Percentiles rank a stretch among this genome's conserved stretches.
phyloP scores from a whole-genome alignment of 2,888 invertebrate genomes.

The Mayetiola destructor region DNA sequence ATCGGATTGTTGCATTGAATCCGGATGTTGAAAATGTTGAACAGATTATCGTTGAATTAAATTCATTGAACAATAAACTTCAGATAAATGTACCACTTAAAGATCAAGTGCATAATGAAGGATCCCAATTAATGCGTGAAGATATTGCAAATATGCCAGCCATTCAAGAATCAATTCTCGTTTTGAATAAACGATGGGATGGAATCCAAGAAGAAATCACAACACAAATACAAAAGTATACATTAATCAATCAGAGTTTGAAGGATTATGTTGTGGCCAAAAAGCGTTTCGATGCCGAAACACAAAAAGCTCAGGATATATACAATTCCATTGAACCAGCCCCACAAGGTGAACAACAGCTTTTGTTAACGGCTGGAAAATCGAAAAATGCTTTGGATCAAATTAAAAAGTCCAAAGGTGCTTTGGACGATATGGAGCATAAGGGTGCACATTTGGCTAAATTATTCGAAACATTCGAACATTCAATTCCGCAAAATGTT shows the following conservation, averaged over 20 bases:
- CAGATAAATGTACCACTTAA: slow-evolving; percentile 46
- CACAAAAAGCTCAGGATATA: slow-evolving; percentile 52
- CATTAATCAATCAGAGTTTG: slow-evolving; percentile 55
- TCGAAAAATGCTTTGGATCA: slow-evolving; percentile 61
- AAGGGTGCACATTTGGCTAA: slow-evolving; percentile 42
- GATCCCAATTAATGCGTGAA: slow-evolving; percentile 62
- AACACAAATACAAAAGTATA: slow-evolving; percentile 59
- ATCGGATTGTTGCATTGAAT: slow-evolving; percentile 26
- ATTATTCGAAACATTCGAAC: slow-evolving; percentile 30
- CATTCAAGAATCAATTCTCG: slow-evolving; percentile 63
- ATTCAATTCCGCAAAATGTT: slow-evolving; percentile 33
- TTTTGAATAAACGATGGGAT: slow-evolving; percentile 69
- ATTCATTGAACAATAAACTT: slow-evolving; percentile 41
- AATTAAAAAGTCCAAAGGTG: slow-evolving; percentile 56
- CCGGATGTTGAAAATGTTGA: slow-evolving; percentile 32
- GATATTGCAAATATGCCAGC: slow-evolving; percentile 65
- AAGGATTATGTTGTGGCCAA: slow-evolving; percentile 61
- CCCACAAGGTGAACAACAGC: slow-evolving; percentile 58
- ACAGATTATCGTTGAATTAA: slow-evolving; percentile 35
- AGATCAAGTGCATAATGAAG: slow-evolving; percentile 63
- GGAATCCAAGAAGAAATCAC: slow-evolving; percentile 57
- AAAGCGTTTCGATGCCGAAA: slow-evolving; percentile 51
- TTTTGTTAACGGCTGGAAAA: slow-evolving; percentile 55
- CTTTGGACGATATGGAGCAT: slow-evolving; percentile 62
- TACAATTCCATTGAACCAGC: slow-evolving; percentile 48